Evolutionary conservation across 1,140 invertebrate species (phyloP).

Genomic region (Alviniconcha marisindica): DNA sequence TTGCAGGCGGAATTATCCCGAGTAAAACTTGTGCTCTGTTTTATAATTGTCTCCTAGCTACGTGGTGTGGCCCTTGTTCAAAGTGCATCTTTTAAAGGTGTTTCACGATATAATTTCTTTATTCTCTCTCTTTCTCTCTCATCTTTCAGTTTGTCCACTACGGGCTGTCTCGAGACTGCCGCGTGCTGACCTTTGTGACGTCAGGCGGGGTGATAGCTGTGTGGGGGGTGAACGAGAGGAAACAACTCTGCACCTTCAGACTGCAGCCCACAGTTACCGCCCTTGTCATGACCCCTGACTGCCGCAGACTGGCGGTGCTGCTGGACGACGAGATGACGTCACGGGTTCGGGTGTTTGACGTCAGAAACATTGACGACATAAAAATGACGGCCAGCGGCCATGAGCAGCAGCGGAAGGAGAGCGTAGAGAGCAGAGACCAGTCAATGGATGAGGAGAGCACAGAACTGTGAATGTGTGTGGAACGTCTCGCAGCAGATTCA

Average conservation of each 20-base stretch:
- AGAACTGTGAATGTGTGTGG: neutral
- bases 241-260: constrained; percentile 33
- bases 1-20: too few species aligned
- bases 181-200: constrained; percentile 15
- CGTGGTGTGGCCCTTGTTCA: neutral
- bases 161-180: constrained; percentile 32
- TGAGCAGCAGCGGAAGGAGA: neutral
- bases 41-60: too few species aligned
- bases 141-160: constrained; percentile 29
- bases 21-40: too few species aligned
- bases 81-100: neutral
- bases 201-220: constrained; percentile 28
- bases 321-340: constrained; percentile 28
- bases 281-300: constrained; percentile 35
- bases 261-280: constrained; percentile 1
- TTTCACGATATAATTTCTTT: too few species aligned
- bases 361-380: constrained; percentile 38
- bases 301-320: constrained; percentile 9
- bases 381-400: neutral
- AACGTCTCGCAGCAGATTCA: too few species aligned
- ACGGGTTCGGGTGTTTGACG: constrained; percentile 35
- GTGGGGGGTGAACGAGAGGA: constrained; percentile 34
- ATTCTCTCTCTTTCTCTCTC: too few species aligned
- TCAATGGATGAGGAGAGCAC: neutral
- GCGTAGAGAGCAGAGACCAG: neutral